A percentile compares a stretch with the other conserved stretches of the same genome.
Evolutionary conservation across 2,888 invertebrate genomes (phyloP).

Genomic region (Hirudinaria manillensis): DNA sequence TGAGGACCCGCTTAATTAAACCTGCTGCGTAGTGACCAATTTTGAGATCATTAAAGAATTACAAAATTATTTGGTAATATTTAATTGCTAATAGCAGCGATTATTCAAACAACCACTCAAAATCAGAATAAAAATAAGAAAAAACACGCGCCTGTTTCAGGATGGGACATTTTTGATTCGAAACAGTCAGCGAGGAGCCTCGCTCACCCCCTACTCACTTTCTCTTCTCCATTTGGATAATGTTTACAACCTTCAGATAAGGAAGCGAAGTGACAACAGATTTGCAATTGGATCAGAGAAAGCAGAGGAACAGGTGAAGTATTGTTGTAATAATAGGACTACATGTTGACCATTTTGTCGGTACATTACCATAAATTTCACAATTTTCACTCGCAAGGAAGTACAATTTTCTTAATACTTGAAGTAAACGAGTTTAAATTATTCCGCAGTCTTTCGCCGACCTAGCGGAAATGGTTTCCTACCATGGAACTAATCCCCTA

Average conservation of each 20-base stretch:
- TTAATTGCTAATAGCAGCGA: too few species aligned
- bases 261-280: slow-evolving; percentile 12
- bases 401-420: too few species aligned
- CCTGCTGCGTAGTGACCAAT: too few species aligned
- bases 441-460: slow-evolving; percentile 9
- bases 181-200: slow-evolving; percentile 27
- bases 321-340: neutral
- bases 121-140: too few species aligned
- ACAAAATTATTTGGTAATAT: too few species aligned
- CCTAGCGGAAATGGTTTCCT: slow-evolving; percentile 16
- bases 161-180: slow-evolving; percentile 31
- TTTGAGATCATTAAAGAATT: too few species aligned
- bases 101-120: too few species aligned
- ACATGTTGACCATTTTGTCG: neutral
- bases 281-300: slow-evolving; percentile 30
- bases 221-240: neutral
- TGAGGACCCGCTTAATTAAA: too few species aligned
- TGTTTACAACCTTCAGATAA: slow-evolving; percentile 32
- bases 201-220: slow-evolving; percentile 26
- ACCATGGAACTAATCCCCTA: slow-evolving; percentile 22
- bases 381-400: too few species aligned
- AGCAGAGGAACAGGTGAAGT: slow-evolving; percentile 21
- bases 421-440: too few species aligned
- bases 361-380: too few species aligned
- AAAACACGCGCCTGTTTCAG: neutral